Evolutionary conservation across 1,140 invertebrate species (phyloP), one percentile per base, ranked within the genome.

Genomic region (Eueides isabella): DNA sequence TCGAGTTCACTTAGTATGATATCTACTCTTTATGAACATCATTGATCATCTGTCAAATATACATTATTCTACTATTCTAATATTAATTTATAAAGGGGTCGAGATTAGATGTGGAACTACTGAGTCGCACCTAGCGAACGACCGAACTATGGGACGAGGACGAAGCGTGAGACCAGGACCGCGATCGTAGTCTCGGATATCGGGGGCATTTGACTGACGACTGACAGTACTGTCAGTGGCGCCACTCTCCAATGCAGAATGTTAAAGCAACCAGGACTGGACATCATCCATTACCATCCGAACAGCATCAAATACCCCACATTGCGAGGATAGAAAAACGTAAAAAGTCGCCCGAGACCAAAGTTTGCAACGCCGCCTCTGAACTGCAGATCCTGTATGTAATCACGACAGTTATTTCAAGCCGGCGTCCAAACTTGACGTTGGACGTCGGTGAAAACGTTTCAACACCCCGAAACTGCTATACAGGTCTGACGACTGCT

Each of bases 21-120:
- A 77, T 81, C 78, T 80, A 81, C 78, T 77, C 71, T 61, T 72
- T 77, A 38, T 80, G 75, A 81, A 81, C 75, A 77, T 74, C 75
- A 70, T 72, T 68, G 35, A 75, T 72, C 65, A 76, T 76, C 74
- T 74, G 74, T 76, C 71, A 77, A 80, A 81, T 81, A 67, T 81
- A 81, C 80, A 81, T 63, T 30, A 63, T 74, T 63, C 64, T 71
- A 73, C 74, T 80, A 74, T 33, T 65, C 75, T 80, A 79, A 44
- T 16, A 62, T 62, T 72, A 69, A 67, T 41, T n/a, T 67, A 66
- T 65, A 73, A 67, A 67, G 55, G 68, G 64, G 63, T 67, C 61
- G 67, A 75, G 28, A 75, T 72, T 72, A 69, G 66, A 73, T 62
- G 63, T 63, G 28, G 44, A 72, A 16, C 72, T 64, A 74, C 44